Conservation (phyloP, 2,888 invertebrate species). For the Alcis repandata region DNA sequence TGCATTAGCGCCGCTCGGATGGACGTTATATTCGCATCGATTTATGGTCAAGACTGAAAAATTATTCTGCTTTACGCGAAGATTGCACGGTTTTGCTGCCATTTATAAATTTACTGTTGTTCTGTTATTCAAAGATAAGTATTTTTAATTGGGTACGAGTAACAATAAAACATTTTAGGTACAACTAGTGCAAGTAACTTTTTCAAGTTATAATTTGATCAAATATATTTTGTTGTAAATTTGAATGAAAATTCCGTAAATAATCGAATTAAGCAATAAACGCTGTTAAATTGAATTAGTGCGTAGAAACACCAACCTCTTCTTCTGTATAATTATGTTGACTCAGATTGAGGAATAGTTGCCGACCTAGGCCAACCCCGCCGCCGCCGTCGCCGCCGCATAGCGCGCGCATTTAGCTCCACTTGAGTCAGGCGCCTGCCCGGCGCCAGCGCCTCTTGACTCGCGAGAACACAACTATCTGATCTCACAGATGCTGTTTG, state of each 20-base stretch:
- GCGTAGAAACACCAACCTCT: too few relatives aligned
- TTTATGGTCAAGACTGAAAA: slow-evolving; percentile 65
- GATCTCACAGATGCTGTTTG: slow-evolving; percentile 16
- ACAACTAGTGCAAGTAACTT: too few relatives aligned
- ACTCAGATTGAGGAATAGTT: too few relatives aligned
- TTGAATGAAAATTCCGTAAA: too few relatives aligned
- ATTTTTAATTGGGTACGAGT: too few relatives aligned
- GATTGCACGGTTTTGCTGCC: slow-evolving; percentile 39
- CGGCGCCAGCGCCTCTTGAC: slow-evolving; percentile 11
- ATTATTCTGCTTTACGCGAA: slow-evolving; percentile 63
- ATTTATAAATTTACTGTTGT: slow-evolving; percentile 15
- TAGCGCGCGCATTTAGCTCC: slow-evolving; percentile 1
- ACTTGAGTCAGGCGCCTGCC: not conserved
- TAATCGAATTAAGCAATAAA: too few relatives aligned
- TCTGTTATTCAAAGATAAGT: not conserved
- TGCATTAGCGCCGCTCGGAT: slow-evolving; percentile 65
- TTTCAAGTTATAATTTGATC: too few relatives aligned
- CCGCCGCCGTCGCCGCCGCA: not conserved
- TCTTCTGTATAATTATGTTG: too few relatives aligned
- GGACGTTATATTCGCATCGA: slow-evolving; percentile 56
- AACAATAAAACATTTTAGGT: too few relatives aligned
- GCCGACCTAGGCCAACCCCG: slow-evolving; percentile 4
- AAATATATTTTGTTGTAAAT: too few relatives aligned
- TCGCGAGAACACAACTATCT: slow-evolving; percentile 7
- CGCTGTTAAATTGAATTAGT: too few relatives aligned